These are phyloP conservation scores for Rhimphoctona megacephalus DNA, from an alignment of 2,888 invertebrate genomes.

Conservation along the genomic window DNA sequence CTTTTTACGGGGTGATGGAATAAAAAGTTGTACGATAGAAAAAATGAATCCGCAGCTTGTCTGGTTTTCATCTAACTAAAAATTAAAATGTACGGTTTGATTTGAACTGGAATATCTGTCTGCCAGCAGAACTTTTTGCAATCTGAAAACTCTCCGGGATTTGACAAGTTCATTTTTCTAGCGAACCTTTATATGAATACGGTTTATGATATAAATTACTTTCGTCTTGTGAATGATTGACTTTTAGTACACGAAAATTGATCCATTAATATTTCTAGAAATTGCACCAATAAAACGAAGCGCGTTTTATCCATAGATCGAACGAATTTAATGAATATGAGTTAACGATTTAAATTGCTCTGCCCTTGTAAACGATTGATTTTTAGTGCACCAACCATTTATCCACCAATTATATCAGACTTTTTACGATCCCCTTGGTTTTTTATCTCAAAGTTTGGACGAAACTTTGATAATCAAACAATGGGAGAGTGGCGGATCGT, in stretches of 20 bases:
- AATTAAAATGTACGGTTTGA: neutral
- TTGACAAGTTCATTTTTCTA: neutral
- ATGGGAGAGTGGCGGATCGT: neutral
- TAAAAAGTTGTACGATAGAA: neutral
- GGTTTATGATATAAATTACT: neutral
- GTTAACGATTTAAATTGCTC: neutral
- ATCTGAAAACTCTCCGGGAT: neutral
- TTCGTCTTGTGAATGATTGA: neutral
- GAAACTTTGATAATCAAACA: slow-evolving; percentile 11
- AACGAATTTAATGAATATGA: neutral
- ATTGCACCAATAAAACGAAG: neutral
- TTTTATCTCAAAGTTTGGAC: neutral
- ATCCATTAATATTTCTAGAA: neutral
- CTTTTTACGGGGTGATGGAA: neutral
- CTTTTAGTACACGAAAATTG: neutral
- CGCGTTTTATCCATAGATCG: neutral
- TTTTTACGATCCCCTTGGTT: neutral
- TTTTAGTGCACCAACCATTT: neutral
- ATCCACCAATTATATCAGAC: neutral
- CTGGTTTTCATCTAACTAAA: neutral
- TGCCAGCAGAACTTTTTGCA: neutral
- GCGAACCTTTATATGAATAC: neutral
- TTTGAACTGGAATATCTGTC: too few species aligned
- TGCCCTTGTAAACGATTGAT: neutral
- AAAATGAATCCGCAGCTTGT: neutral